A percentile compares a stretch with the other conserved stretches of the same genome.
phyloP scores from a whole-genome alignment of 2,888 invertebrate species.

The Seira ritae region DNA sequence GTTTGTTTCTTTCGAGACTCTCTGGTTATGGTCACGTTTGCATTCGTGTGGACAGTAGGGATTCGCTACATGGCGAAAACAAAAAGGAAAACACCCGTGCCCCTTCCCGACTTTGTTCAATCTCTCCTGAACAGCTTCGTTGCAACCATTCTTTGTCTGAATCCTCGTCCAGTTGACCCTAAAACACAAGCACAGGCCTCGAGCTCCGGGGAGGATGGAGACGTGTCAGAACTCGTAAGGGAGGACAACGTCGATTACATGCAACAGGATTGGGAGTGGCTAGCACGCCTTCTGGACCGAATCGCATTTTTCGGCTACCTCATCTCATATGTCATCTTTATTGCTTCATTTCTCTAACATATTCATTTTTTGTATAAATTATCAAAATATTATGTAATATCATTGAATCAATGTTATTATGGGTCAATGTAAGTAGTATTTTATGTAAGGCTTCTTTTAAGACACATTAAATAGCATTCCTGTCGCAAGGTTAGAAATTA shows the following conservation, averaged over 20 bases:
- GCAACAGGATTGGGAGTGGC: slow-evolving; percentile 62
- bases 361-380: too few species aligned
- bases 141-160: slow-evolving; percentile 52
- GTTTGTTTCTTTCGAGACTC: slow-evolving; percentile 64
- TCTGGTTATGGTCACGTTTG: slow-evolving; percentile 55
- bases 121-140: slow-evolving; percentile 42
- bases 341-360: slow-evolving; percentile 44
- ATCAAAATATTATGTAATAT: too few species aligned
- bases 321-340: slow-evolving; percentile 48
- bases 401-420: too few species aligned
- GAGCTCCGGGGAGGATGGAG: slow-evolving; percentile 23
- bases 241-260: slow-evolving; percentile 4
- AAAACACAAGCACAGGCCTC: slow-evolving; percentile 29
- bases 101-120: slow-evolving; percentile 48
- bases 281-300: slow-evolving; percentile 62
- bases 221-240: slow-evolving; percentile 50
- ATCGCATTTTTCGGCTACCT: slow-evolving; percentile 54
- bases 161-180: slow-evolving; percentile 40
- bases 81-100: slow-evolving; percentile 44
- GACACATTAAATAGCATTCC: too few species aligned
- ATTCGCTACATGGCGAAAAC: slow-evolving; percentile 54
- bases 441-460: too few species aligned
- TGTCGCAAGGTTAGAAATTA: too few species aligned
- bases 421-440: too few species aligned
- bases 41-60: slow-evolving; percentile 55